Evolutionary conservation across 2,113 vertebrate species (phyloP), one percentile per base, ranked within the genome.

Genomic region (Odontophorus gujanensis): DNA sequence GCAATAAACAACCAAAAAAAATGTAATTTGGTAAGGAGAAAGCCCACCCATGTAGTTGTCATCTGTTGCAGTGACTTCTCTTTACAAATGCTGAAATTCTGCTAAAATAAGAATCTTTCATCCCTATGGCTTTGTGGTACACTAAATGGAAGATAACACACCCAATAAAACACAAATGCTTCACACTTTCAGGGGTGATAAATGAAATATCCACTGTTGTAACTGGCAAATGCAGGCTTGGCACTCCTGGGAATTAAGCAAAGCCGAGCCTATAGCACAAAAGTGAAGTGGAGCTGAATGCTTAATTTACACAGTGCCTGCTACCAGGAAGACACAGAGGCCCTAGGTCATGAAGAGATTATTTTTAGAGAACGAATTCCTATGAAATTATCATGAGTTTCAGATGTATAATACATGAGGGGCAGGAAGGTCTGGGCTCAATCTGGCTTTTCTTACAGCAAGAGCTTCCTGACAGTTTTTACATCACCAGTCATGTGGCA

Each of bases 391-490:
- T 79, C 59, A 71, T n/a, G 74, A 76, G 68, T 87, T 92, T 59
- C 19, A 50, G 59, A 85, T 96, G 85, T 74, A 82, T 93, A 87
- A 89, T 55, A 58, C 68, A 89, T 66, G 86, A 86, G 89, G 66
- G 92, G 40, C 30, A 59, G 50, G 48, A n/a, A 40, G 36, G 66
- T 59, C 67, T 50, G 7, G 43, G 32, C 72, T 40, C 55, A 57
- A 22, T 79, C 92, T 83, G 91, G 77, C 57, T 95, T 93, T 59
- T 80, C 89, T 73, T 84, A 40, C 42, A 30, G 1, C 0, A 11
- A 17, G 12, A 12, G 50, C 55, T 2, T 79, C 13, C 1, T 0
- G 12, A 45, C 36, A 9, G 28, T 68, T 88, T 83, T 90, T 73
- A 59, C 50, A 14, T 32, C 53, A 72, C 82, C 36, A 9, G 34